Evolutionary conservation across 2,113 vertebrate genomes (phyloP), one percentile per base, ranked within the genome.

Genomic region (Albula glossodonta): DNA sequence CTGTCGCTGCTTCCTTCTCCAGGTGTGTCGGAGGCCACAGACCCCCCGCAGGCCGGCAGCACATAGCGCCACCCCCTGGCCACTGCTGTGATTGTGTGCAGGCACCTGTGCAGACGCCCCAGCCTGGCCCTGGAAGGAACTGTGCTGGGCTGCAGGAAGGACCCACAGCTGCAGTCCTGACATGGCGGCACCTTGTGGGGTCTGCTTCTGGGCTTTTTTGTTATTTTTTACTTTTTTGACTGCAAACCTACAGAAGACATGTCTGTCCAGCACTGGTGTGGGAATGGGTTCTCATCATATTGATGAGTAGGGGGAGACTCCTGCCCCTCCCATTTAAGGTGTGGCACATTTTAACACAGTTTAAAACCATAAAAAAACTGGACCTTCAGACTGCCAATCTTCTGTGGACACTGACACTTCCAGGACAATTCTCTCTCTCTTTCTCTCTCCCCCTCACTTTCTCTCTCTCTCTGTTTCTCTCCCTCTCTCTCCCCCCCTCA

Each of bases 251-350:
- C 94, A 41, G 31, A 93, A 96, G 96, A 95, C 96, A 96, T 97
- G 96, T 96, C 52, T 90, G 95, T 87, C 90, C 95, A 96, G 96
- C 96, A 96, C 96, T 96, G 95, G 97, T 96, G 96, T 96, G 96
- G 97, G 97, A 97, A 92, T 95, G 92, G 96, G 96, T 95, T 94
- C 97, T 99, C 98, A 99, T 99, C 98, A 99, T 98, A 99, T 99
- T 99, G 98, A 99, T 99, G 98, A 99, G 95, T 88, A 91, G 93
- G 94, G n/a, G 94, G 94, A 93, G 93, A 93, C 92, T 93, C 91
- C 95, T 94, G 94, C 95, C 95, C 94, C 70, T 94, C 93, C 92
- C 93, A 94, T 96, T 96, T 95, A 95, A 94, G 95, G 96, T 95
- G 96, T 94, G 97, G 96, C 97, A 96, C 96, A 97, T 96, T 94